Conservation (phyloP, 2,113 vertebrate species). For the Erythrolamprus reginae region DNA sequence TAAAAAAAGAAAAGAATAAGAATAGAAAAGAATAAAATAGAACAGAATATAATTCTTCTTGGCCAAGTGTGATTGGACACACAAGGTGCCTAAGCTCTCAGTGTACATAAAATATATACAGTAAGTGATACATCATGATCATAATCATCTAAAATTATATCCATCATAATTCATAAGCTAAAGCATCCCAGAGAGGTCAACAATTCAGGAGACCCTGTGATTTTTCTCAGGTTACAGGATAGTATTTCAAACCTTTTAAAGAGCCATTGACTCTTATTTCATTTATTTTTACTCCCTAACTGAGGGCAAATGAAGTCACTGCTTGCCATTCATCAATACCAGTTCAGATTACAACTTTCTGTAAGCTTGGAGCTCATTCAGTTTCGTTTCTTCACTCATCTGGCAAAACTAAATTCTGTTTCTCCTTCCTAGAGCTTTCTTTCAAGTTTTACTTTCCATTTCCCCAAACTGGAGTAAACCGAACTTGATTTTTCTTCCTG, state of each 20-base stretch:
- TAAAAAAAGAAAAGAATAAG: too few species aligned
- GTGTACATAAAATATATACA: too few species aligned
- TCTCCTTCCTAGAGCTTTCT: background rate
- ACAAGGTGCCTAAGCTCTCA: too few species aligned
- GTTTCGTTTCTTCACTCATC: background rate
- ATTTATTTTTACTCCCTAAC: background rate
- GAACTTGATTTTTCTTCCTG: background rate
- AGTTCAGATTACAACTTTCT: background rate
- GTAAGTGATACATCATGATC: too few species aligned
- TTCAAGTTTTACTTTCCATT: background rate
- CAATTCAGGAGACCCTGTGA: background rate
- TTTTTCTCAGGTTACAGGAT: background rate
- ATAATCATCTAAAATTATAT: too few species aligned
- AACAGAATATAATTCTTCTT: too few species aligned
- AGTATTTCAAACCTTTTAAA: background rate
- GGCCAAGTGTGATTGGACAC: too few species aligned
- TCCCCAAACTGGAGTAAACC: background rate
- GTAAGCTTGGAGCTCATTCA: background rate
- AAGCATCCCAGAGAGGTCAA: background rate
- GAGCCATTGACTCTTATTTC: background rate
- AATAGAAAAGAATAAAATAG: too few species aligned
- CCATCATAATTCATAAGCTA: too few species aligned
- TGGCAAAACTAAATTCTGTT: conserved; percentile 7
- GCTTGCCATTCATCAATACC: background rate
- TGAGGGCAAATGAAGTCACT: background rate